phyloP scores from a whole-genome alignment of 2,797 vertebrate genomes.

The Sebastes nivosus region DNA sequence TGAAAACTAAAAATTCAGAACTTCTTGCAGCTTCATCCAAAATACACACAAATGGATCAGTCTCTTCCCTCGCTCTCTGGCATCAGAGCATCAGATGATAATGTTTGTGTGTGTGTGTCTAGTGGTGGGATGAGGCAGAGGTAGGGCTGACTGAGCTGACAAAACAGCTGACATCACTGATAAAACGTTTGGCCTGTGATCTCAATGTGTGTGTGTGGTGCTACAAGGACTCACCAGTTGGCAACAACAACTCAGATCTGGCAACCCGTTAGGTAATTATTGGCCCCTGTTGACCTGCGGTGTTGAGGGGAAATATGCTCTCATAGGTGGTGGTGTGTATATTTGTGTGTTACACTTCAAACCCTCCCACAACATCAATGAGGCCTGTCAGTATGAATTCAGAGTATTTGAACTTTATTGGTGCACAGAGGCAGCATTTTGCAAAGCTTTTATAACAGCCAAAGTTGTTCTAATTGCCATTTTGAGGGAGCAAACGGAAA shows the following conservation, averaged over 20 bases:
- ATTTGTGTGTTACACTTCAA: slow-evolving; percentile 9
- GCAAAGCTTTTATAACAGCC: slow-evolving; percentile 3
- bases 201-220: slow-evolving; percentile 30
- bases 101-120: slow-evolving; percentile 5
- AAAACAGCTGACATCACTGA: slow-evolving; percentile 63
- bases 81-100: slow-evolving; percentile 33
- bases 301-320: slow-evolving; percentile 45
- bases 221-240: slow-evolving; percentile 40
- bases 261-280: slow-evolving; percentile 42
- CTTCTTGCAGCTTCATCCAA: slow-evolving; percentile 14
- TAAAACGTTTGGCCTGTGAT: slow-evolving; percentile 42
- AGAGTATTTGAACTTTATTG: slow-evolving; percentile 13
- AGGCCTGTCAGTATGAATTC: slow-evolving; percentile 38
- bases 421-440: slow-evolving; percentile 22
- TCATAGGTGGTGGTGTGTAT: slow-evolving; percentile 23
- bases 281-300: slow-evolving; percentile 35
- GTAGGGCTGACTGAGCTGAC: slow-evolving; percentile 35
- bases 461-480: slow-evolving; percentile 14
- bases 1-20: not conserved
- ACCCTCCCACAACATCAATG: slow-evolving; percentile 17
- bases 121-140: slow-evolving; percentile 20
- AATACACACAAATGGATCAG: slow-evolving; percentile 18
- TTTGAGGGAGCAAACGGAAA: slow-evolving; percentile 1
- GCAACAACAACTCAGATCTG: slow-evolving; percentile 37
- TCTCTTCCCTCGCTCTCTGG: not conserved